Percentiles rank a stretch among this genome's conserved stretches.
These are phyloP conservation scores for Glaucidium brasilianum DNA, from an alignment of 2,113 vertebrate genomes.

Conservation along the genomic window DNA sequence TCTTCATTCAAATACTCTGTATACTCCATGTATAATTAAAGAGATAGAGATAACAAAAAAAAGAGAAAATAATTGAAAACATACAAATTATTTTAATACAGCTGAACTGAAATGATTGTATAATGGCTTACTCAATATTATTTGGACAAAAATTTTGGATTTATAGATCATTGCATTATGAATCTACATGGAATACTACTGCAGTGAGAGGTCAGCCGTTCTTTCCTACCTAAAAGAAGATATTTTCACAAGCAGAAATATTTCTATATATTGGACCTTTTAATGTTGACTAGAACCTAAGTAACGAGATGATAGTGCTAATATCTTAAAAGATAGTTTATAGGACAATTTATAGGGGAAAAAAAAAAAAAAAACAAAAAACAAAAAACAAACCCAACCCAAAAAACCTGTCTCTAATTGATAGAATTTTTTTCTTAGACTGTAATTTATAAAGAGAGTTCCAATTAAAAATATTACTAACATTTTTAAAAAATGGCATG, in stretches of 20 bases:
- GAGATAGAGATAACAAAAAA: not conserved
- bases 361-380: too few species aligned
- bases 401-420: not conserved
- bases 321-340: not conserved
- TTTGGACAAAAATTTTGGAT: not conserved
- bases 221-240: not conserved
- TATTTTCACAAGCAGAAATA: not conserved
- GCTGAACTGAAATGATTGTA: not conserved
- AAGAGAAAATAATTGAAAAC: not conserved
- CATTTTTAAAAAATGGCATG: not conserved
- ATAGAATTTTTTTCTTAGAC: not conserved
- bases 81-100: not conserved
- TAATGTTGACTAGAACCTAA: rapidly evolving
- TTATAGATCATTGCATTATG: not conserved
- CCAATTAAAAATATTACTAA: not conserved
- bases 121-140: not conserved
- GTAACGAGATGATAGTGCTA: not conserved
- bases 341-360: too few species aligned
- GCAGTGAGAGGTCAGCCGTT: not conserved
- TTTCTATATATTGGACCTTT: not conserved
- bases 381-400: too few species aligned
- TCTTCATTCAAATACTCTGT: not conserved
- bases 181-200: not conserved
- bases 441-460: not conserved
- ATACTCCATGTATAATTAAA: not conserved